These are phyloP conservation scores for Euzophera pinguis DNA, from an alignment of 2,888 invertebrate species.

Conservation along the genomic window DNA sequence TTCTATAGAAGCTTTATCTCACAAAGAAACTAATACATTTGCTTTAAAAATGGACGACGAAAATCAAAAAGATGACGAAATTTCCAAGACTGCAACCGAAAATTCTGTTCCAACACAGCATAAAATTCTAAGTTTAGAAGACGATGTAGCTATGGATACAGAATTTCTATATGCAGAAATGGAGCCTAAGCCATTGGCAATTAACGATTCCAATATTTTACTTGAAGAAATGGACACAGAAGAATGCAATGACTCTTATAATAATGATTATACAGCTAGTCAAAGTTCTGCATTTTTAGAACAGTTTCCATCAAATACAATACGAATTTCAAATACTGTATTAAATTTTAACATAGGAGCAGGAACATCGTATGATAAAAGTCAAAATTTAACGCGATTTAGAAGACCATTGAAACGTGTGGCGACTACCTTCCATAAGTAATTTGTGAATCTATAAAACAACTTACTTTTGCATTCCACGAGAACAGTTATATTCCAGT, in stretches of 20 bases:
- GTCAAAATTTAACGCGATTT: conserved; percentile 14
- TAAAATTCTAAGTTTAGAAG: background rate
- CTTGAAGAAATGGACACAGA: conserved; percentile 38
- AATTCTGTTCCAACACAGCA: background rate
- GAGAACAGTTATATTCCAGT: no score
- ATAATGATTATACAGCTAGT: background rate
- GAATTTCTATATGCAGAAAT: background rate
- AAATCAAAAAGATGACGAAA: background rate
- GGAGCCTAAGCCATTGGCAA: background rate
- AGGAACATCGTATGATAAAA: conserved; percentile 12
- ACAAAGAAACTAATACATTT: conserved; percentile 11
- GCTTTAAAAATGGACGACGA: conserved; percentile 1
- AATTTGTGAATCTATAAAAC: no score
- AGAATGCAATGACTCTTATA: background rate
- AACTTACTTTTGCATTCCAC: no score
- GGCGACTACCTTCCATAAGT: conserved; percentile 31
- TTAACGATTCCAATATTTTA: background rate
- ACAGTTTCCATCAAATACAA: background rate
- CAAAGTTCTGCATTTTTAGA: background rate
- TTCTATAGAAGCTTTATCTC: background rate
- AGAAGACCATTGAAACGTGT: conserved; percentile 29
- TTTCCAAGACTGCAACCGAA: background rate
- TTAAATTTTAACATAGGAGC: conserved; percentile 38
- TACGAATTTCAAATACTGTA: conserved; percentile 10
- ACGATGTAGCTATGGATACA: background rate